These are phyloP conservation scores for Noturus placidus DNA, from an alignment of 2,113 vertebrate species.

Conservation along the genomic window DNA sequence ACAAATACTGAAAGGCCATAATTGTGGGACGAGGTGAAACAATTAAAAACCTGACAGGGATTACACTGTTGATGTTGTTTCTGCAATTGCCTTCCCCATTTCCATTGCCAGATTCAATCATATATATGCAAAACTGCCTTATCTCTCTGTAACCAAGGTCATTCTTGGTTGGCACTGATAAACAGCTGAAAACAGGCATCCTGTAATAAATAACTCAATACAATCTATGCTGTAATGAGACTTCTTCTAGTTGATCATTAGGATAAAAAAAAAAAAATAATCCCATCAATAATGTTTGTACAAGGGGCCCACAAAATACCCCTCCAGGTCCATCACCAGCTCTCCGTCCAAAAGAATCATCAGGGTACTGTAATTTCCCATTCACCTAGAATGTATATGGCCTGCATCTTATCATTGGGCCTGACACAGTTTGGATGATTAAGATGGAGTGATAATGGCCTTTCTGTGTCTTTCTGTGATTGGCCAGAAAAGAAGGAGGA, in stretches of 20 bases:
- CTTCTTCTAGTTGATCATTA: slow-evolving; percentile 38
- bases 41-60: slow-evolving; percentile 11
- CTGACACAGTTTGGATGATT: slow-evolving; percentile 58
- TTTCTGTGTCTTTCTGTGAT: slow-evolving; percentile 65
- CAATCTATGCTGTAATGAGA: slow-evolving; percentile 44
- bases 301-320: not conserved
- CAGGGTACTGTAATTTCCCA: slow-evolving; percentile 63
- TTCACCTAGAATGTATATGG: slow-evolving; percentile 61
- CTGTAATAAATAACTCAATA: slow-evolving; percentile 39
- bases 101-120: slow-evolving; percentile 18
- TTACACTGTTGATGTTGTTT: slow-evolving; percentile 4
- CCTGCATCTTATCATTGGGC: slow-evolving; percentile 56
- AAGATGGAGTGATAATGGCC: slow-evolving; percentile 62
- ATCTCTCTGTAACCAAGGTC: slow-evolving; percentile 53
- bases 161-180: slow-evolving; percentile 53
- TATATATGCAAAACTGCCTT: slow-evolving; percentile 38
- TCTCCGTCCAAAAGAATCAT: slow-evolving; percentile 43
- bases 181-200: slow-evolving; percentile 53
- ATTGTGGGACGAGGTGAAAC: not conserved
- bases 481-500: slow-evolving; percentile 63
- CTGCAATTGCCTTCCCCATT: not conserved
- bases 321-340: slow-evolving; percentile 14
- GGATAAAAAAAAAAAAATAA: slow-evolving; percentile 39
- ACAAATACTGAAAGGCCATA: slow-evolving; percentile 10
- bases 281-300: slow-evolving; percentile 29